Conservation (phyloP, 2,113 vertebrate species). For the Pampusana beccarii region DNA sequence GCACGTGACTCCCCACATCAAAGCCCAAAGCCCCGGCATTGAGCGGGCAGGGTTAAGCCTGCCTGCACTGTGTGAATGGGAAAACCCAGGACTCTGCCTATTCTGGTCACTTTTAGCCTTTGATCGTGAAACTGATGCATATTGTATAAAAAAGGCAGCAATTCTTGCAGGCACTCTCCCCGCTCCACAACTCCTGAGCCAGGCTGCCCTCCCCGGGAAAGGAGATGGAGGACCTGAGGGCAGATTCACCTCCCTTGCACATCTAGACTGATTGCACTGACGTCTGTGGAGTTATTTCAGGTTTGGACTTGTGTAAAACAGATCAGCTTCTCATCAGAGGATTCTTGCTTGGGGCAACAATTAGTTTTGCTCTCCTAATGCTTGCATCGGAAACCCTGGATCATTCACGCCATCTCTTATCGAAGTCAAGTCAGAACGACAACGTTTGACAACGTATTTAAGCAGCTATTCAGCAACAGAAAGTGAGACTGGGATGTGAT, state of each 20-base stretch:
- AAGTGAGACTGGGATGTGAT: background rate
- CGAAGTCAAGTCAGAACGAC: background rate
- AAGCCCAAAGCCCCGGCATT: accelerated
- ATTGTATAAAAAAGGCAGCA: background rate
- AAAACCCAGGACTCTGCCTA: background rate
- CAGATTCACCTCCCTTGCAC: background rate
- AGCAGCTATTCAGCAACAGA: background rate
- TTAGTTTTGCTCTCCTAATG: constrained; percentile 22
- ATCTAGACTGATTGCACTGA: constrained; percentile 2
- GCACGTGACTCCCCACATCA: background rate
- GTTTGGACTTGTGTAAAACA: constrained; percentile 38
- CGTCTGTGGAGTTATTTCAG: background rate
- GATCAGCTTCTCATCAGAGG: constrained; percentile 20
- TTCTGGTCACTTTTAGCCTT: constrained; percentile 19
- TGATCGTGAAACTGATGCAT: constrained; percentile 28
- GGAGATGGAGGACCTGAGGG: background rate
- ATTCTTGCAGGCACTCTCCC: background rate
- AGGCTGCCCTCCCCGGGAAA: background rate
- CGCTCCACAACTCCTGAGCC: background rate
- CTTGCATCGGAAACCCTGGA: background rate
- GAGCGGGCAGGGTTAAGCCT: background rate
- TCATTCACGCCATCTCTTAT: background rate
- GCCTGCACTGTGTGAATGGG: background rate
- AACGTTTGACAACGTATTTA: background rate
- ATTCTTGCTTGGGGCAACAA: constrained; percentile 30